These are phyloP conservation scores for Argyrosomus japonicus DNA, from an alignment of 2,113 vertebrate species.

Conservation along the genomic window DNA sequence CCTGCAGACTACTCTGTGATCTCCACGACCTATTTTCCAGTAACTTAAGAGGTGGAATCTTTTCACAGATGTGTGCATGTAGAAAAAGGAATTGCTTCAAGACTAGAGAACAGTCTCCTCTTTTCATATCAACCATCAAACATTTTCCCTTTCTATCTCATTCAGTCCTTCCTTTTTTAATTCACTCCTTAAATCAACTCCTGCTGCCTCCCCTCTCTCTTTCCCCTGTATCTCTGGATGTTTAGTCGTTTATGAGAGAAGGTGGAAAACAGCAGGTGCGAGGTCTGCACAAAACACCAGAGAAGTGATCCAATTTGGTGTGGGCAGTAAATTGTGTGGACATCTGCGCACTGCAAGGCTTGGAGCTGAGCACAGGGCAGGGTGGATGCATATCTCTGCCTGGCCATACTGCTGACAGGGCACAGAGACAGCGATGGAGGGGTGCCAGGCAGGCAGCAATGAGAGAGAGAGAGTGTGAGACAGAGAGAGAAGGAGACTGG, in stretches of 20 bases:
- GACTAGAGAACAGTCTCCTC: conserved; percentile 4
- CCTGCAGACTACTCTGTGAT: not conserved
- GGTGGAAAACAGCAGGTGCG: conserved; percentile 76
- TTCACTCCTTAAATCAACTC: conserved; percentile 74
- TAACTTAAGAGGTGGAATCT: not conserved
- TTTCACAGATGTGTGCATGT: not conserved
- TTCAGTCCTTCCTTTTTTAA: conserved; percentile 50
- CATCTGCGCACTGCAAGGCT: conserved; percentile 57
- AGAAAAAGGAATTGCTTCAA: conserved; percentile 8
- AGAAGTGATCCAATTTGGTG: conserved; percentile 81
- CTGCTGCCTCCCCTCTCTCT: not conserved
- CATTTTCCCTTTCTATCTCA: conserved; percentile 32
- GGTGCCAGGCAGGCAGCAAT: conserved; percentile 44
- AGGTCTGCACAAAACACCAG: conserved; percentile 66
- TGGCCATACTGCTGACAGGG: conserved; percentile 70
- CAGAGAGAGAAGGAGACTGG: conserved; percentile 11
- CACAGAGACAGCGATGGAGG: conserved; percentile 48
- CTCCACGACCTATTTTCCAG: conserved; percentile 14
- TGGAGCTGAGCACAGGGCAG: conserved; percentile 58
- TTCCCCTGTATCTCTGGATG: conserved; percentile 44
- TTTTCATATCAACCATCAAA: conserved; percentile 30
- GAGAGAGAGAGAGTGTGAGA: conserved; percentile 4
- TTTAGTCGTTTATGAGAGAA: conserved; percentile 71
- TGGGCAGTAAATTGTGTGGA: conserved; percentile 80
- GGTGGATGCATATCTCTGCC: conserved; percentile 62